These are phyloP conservation scores for Leptonema lineaticorne DNA, from an alignment of 1,140 invertebrate species.

Conservation along the genomic window DNA sequence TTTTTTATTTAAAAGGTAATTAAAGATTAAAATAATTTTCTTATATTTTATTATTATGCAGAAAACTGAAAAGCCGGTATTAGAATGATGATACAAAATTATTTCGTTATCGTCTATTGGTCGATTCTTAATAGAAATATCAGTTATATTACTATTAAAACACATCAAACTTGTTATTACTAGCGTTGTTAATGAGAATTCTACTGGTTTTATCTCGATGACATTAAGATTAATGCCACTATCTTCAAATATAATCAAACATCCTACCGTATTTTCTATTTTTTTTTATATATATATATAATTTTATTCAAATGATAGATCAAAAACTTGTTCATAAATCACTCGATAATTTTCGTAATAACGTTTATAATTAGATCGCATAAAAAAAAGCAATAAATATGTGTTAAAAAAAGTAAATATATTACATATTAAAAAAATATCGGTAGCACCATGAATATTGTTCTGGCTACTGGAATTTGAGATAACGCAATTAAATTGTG, in stretches of 20 bases:
- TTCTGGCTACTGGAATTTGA: constrained; percentile 22
- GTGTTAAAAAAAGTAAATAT: too few relatives aligned
- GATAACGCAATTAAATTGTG: constrained; percentile 26
- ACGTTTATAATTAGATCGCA: background rate
- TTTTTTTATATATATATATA: too few relatives aligned
- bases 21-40: background rate
- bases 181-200: background rate
- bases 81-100: too few relatives aligned
- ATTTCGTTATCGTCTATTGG: too few relatives aligned
- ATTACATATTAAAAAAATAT: too few relatives aligned
- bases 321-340: background rate
- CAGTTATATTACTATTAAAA: too few relatives aligned
- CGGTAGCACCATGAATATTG: too few relatives aligned
- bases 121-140: too few relatives aligned
- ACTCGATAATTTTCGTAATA: background rate
- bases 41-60: background rate
- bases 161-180: background rate
- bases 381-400: background rate
- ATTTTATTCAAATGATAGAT: background rate
- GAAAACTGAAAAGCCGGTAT: background rate
- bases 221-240: background rate
- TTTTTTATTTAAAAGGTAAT: too few relatives aligned
- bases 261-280: background rate
- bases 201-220: background rate
- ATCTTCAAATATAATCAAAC: background rate